Conservation (phyloP, 2,797 vertebrate species). For the Melanotaenia boesemani region DNA sequence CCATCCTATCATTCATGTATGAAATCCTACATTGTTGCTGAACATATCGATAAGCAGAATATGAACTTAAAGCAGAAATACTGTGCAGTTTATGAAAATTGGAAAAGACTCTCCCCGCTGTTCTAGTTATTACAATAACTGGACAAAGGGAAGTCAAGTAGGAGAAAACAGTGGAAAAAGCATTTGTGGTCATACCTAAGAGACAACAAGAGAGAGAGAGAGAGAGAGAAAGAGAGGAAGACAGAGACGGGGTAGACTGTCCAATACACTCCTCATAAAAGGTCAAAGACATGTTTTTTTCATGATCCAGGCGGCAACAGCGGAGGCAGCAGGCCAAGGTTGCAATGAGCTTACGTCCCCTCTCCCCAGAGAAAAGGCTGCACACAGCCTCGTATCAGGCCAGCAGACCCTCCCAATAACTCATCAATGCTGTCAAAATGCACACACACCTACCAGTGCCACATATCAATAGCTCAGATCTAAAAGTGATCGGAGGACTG, state of each 20-base stretch:
- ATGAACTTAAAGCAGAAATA: slow-evolving; percentile 15
- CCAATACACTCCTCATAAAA: slow-evolving; percentile 83
- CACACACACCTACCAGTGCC: slow-evolving; percentile 28
- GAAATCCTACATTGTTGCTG: not conserved
- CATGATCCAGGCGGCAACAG: slow-evolving; percentile 75
- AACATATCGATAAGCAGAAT: not conserved
- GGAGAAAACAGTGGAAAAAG: slow-evolving; percentile 42
- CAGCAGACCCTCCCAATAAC: slow-evolving; percentile 57
- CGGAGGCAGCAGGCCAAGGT: slow-evolving; percentile 80
- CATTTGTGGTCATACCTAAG: slow-evolving; percentile 54
- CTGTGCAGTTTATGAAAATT: not conserved
- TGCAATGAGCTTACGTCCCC: slow-evolving; percentile 76
- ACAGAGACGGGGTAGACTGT: slow-evolving; percentile 76
- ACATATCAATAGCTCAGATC: slow-evolving; percentile 55
- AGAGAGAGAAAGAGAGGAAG: slow-evolving; percentile 58
- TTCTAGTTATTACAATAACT: slow-evolving; percentile 7
- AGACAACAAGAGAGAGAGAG: slow-evolving; percentile 61
- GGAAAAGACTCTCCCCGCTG: slow-evolving; percentile 3
- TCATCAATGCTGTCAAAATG: slow-evolving; percentile 71
- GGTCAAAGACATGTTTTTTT: slow-evolving; percentile 87
- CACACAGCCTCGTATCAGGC: slow-evolving; percentile 62
- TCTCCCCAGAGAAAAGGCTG: slow-evolving; percentile 64
- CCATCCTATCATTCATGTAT: not conserved
- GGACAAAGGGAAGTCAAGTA: slow-evolving; percentile 6
- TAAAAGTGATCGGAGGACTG: slow-evolving; percentile 28